phyloP scores from a whole-genome alignment of 2,888 invertebrate genomes.

The Lysandra bellargus region DNA sequence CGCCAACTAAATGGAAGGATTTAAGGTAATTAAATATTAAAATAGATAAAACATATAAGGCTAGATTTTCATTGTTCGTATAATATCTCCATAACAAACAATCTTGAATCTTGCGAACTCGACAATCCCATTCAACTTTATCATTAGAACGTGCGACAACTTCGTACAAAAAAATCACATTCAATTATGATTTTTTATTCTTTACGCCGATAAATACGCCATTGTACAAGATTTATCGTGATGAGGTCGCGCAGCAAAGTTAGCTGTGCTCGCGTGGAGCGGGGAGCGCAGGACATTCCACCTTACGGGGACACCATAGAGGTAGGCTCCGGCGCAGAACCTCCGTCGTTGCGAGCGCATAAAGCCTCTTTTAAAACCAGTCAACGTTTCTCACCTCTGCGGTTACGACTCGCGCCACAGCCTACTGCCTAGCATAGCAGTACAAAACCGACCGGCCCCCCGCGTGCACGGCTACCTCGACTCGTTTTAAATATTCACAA shows the following conservation, averaged over 20 bases:
- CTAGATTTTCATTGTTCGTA: background rate
- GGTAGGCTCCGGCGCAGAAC: slow-evolving; percentile 22
- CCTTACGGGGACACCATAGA: slow-evolving; percentile 35
- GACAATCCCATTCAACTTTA: slow-evolving; percentile 10
- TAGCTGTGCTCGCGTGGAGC: slow-evolving; percentile 32
- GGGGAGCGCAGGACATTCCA: slow-evolving; percentile 31
- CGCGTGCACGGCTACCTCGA: slow-evolving; percentile 45
- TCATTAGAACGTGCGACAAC: slow-evolving; percentile 52
- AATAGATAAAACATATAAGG: background rate
- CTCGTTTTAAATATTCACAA: slow-evolving; percentile 3
- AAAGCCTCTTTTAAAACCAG: slow-evolving; percentile 55
- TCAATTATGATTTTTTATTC: slow-evolving; percentile 57
- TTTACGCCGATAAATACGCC: slow-evolving; percentile 53
- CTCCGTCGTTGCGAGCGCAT: slow-evolving; percentile 39
- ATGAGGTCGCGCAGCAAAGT: slow-evolving; percentile 48
- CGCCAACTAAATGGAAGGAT: background rate
- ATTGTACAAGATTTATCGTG: slow-evolving; percentile 59
- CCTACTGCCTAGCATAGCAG: slow-evolving; percentile 30
- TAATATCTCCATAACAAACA: slow-evolving; percentile 29
- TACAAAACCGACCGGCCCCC: slow-evolving; percentile 46
- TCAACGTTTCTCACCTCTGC: slow-evolving; percentile 49
- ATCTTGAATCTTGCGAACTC: slow-evolving; percentile 13
- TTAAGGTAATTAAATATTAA: background rate
- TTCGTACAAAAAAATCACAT: slow-evolving; percentile 50
- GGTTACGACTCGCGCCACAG: slow-evolving; percentile 38